Percentiles rank a stretch among this genome's conserved stretches.
These are phyloP conservation scores for Malurus splendens DNA, from an alignment of 2,797 vertebrate species.

Conservation along the genomic window DNA sequence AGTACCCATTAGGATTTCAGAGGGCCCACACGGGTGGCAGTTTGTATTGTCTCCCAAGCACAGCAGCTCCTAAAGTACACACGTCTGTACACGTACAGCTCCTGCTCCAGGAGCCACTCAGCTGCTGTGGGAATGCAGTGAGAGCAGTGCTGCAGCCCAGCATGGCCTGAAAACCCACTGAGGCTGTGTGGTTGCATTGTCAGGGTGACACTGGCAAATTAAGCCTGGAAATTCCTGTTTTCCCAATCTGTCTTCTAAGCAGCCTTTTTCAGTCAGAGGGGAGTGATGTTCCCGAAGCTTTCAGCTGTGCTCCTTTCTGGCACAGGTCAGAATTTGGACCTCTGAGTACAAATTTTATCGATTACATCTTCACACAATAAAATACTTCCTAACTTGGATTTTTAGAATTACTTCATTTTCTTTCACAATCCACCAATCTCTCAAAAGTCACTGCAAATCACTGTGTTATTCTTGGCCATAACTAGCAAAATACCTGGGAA, in stretches of 20 bases:
- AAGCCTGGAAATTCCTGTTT: not conserved
- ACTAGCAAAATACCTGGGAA: not conserved
- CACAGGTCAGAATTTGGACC: not conserved
- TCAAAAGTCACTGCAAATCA: not conserved
- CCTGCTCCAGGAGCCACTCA: not conserved
- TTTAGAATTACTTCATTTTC: not conserved
- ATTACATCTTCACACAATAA: conserved; percentile 17
- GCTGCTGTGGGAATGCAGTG: not conserved
- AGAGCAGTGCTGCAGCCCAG: not conserved
- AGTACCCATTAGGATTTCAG: not conserved
- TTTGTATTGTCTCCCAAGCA: not conserved
- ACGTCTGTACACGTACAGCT: not conserved
- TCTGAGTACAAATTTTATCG: not conserved
- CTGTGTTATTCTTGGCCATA: not conserved
- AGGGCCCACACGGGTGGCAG: not conserved
- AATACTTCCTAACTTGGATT: conserved; percentile 16
- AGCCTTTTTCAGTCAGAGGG: not conserved
- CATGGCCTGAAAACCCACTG: not conserved
- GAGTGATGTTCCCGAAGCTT: not conserved
- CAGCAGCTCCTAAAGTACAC: not conserved
- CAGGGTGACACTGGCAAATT: not conserved
- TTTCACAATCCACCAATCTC: not conserved
- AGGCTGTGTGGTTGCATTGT: not conserved
- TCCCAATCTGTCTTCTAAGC: not conserved
- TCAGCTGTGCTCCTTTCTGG: not conserved